Conservation (phyloP, 2,797 vertebrate species). For the Heteromormyrus szaboi region DNA sequence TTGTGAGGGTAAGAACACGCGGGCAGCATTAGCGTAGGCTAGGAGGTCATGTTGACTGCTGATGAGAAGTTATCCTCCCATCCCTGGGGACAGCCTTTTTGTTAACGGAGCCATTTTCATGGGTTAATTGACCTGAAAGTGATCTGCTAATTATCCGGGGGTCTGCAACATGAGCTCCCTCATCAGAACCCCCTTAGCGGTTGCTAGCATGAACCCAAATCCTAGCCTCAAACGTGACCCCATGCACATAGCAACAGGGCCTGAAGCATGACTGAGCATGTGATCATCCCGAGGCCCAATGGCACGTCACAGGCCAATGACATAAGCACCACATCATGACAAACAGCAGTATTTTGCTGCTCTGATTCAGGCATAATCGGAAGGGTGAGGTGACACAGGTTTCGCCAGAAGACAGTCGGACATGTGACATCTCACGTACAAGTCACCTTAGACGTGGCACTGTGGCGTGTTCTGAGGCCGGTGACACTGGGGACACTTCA, state of each 20-base stretch:
- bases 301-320: not conserved
- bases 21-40: conserved; percentile 13
- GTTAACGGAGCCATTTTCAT: conserved; percentile 13
- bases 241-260: not conserved
- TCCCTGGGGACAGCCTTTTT: not conserved
- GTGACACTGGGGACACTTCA: not conserved
- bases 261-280: not conserved
- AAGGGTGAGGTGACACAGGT: not conserved
- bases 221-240: not conserved
- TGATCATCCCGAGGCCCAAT: not conserved
- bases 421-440: not conserved
- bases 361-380: not conserved
- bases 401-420: not conserved
- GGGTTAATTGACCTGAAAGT: conserved; percentile 9
- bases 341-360: not conserved
- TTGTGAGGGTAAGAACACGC: not conserved
- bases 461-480: not conserved
- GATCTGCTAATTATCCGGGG: not conserved
- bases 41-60: not conserved
- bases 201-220: not conserved
- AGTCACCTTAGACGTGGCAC: not conserved
- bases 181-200: not conserved
- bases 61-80: not conserved
- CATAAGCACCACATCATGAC: not conserved
- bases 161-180: not conserved